Base-by-base conservation (phyloP, 2,113 vertebrate genomes). In the Pelobates fuscus region DNA sequence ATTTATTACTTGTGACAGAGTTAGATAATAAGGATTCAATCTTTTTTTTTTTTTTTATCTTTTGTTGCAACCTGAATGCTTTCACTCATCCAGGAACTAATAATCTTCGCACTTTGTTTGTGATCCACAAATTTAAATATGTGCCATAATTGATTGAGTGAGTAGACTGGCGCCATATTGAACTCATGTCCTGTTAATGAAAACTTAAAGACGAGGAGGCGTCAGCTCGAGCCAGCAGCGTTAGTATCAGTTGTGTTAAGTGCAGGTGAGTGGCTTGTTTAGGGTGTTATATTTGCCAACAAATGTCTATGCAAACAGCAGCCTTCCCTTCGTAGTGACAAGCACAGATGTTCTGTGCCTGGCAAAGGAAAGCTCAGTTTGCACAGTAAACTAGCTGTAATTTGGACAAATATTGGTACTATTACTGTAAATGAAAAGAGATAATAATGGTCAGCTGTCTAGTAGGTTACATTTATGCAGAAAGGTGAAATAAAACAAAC, bases 301-400 rank as follows among this genome's bases (percentile, higher is more conserved):
- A 84, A 79, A 87, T 77, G 49, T 77, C 81, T 84, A 54, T 80
- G 86, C 85, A 93, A 93, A 93, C 87, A 92, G 70, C 77, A 52
- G 54, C 82, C 71, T 77, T 81, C 82, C 80, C 15, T 29, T 84
- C 78, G 83, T 80, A 18, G 0, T 41, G 77, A 81, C 81, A 80
- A 60, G 73, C 90, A 87, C 91, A 91, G 89, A 88, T 92, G 89
- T 27, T 69, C 81, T 43, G 72, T 87, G 84, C 83, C 82, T 81
- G 78, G 77, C 71, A 37, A 78, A 85, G 84, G 83, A 27, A 80
- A 87, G 83, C 57, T 81, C 23, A 63, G 49, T 86, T 91, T 88
- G 84, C 86, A 90, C 80, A 90, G 89, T 80, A 91, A 93, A 93
- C 84, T 78, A 64, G 0, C 81, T 83, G 80, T 91, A 89, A 88